Evolutionary conservation across 2,113 vertebrate species (phyloP), one percentile per base, ranked within the genome.

Genomic region (Anser brachyrhynchus): DNA sequence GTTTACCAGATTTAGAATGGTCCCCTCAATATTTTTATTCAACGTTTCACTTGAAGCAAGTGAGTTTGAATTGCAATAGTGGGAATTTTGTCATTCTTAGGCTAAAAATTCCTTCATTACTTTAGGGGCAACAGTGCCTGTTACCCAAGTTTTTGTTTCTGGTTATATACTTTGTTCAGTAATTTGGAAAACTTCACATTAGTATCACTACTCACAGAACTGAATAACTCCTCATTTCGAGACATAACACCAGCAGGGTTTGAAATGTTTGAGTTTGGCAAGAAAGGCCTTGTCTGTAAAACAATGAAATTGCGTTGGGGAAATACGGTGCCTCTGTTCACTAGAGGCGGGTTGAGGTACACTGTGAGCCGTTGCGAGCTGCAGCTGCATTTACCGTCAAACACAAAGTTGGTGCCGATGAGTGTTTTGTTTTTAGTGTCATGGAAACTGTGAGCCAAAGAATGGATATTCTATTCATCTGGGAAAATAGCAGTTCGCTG

Each of bases 361-460:
- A 92, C 97, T 93, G 95, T 10, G 95, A 96, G 96, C 96, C 97
- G 95, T 95, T 97, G 89, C 21, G 94, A 97, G 92, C 95, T 97
- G 96, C 98, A 98, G 98, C 97, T 98, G 98, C 97, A 96, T 98
- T 98, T 98, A 96, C 97, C 97, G 97, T 98, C 98, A 98, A 95
- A 97, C 96, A 97, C 90, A 37, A 96, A 95, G 92, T 93, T 97
- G 93, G 92, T 98, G 95, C 97, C 96, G 97, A 97, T 97, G 97
- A 97, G 95, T 98, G 97, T 98, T 98, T 97, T 98, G 97, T 96
- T 98, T 98, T 97, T 98, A 98, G 97, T 98, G 98, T 98, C 98
- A 98, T 98, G 98, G 98, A 98, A 98, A 98, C 98, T 97, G 97
- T 96, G 97, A 98, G 94, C 96, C 95, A 92, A 95, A 98, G 97